phyloP scores from a whole-genome alignment of 2,113 vertebrate genomes.

The Cacatua alba region DNA sequence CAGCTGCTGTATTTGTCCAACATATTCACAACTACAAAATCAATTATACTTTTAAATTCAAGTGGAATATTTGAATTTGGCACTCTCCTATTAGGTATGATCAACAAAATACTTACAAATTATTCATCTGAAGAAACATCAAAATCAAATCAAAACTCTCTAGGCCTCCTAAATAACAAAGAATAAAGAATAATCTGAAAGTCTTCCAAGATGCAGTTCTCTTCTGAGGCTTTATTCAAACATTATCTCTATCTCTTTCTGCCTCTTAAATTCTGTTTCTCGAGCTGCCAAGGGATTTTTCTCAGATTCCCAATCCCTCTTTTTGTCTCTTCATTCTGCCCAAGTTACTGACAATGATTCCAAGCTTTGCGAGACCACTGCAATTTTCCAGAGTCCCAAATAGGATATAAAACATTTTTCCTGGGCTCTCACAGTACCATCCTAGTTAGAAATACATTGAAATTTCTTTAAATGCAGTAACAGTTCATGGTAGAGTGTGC shows the following conservation, averaged over 20 bases:
- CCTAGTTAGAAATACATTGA: not conserved
- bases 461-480: not conserved
- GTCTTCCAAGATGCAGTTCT: not conserved
- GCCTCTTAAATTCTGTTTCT: not conserved
- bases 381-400: not conserved
- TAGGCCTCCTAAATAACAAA: not conserved
- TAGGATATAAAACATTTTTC: not conserved
- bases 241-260: not conserved
- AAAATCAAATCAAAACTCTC: not conserved
- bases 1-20: not conserved
- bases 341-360: not conserved
- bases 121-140: not conserved
- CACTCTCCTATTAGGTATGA: not conserved
- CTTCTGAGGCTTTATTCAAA: not conserved
- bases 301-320: not conserved
- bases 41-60: not conserved
- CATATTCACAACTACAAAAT: not conserved
- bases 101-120: slow-evolving; percentile 14
- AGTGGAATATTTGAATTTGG: not conserved
- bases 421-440: not conserved
- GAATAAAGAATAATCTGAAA: not conserved
- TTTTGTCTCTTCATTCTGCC: not conserved
- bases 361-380: not conserved
- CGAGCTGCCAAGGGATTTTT: not conserved
- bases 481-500: not conserved